Conservation (phyloP, 2,113 vertebrate genomes). For the Merops nubicus region DNA sequence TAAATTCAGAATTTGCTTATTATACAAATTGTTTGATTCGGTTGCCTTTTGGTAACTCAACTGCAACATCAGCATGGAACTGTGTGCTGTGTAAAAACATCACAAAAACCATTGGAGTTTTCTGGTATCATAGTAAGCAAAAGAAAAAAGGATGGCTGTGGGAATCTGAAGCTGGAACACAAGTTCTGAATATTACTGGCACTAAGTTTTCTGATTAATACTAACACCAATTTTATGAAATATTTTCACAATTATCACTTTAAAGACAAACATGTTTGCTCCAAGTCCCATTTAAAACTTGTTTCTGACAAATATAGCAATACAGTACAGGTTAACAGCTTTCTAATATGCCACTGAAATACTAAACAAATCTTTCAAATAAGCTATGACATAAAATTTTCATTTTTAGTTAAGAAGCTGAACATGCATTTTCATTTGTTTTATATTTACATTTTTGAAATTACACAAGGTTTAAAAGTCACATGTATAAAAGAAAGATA, state of each 20-base stretch:
- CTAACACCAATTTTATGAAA: not conserved
- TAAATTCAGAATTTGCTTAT: not conserved
- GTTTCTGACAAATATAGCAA: not conserved
- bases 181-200: not conserved
- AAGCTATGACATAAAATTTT: not conserved
- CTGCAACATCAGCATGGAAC: not conserved
- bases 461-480: not conserved
- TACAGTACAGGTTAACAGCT: not conserved
- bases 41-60: not conserved
- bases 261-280: not conserved
- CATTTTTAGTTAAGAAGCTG: constrained; percentile 11
- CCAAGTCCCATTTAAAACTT: not conserved
- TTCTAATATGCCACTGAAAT: not conserved
- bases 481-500: not conserved
- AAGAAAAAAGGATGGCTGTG: not conserved
- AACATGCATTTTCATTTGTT: constrained; percentile 22
- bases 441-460: no score
- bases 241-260: not conserved
- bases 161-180: not conserved
- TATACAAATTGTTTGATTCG: not conserved
- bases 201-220: not conserved
- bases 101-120: not conserved
- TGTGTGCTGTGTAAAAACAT: not conserved
- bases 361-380: not conserved
- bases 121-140: not conserved